Conservation (phyloP, 2,888 invertebrate genomes). For the Aethes cnicana region DNA sequence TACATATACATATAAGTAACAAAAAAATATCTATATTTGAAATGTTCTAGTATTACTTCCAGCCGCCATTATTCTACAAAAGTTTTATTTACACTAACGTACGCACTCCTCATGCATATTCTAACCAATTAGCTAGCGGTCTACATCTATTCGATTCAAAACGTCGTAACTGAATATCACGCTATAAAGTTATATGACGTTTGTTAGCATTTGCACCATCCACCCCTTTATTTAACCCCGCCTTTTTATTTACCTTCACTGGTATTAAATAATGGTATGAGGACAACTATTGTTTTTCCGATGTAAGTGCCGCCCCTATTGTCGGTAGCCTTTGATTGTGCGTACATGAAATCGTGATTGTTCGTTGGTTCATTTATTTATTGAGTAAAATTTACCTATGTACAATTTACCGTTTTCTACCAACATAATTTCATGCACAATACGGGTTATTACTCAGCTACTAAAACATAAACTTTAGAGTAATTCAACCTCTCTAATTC, state of each 20-base stretch:
- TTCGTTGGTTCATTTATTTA: neutral
- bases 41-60: neutral
- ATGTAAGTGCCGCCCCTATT: conserved; percentile 40
- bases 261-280: conserved; percentile 39
- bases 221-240: conserved; percentile 61
- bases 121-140: conserved; percentile 63
- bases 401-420: too few species aligned
- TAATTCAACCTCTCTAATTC: too few species aligned
- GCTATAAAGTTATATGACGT: conserved; percentile 3
- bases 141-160: conserved; percentile 17
- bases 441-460: too few species aligned
- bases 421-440: too few species aligned
- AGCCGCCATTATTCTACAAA: conserved; percentile 17
- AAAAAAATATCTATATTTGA: neutral
- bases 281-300: conserved; percentile 54
- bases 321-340: conserved; percentile 34
- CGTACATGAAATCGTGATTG: conserved; percentile 5
- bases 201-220: conserved; percentile 31
- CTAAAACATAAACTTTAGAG: too few species aligned
- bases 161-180: conserved; percentile 11
- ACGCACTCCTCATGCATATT: conserved; percentile 27
- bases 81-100: conserved; percentile 21
- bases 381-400: too few species aligned
- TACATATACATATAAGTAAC: conserved; percentile 11
- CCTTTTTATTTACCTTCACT: conserved; percentile 44